Base-by-base conservation (phyloP, 2,113 vertebrate genomes). In the Perccottus glenii region DNA sequence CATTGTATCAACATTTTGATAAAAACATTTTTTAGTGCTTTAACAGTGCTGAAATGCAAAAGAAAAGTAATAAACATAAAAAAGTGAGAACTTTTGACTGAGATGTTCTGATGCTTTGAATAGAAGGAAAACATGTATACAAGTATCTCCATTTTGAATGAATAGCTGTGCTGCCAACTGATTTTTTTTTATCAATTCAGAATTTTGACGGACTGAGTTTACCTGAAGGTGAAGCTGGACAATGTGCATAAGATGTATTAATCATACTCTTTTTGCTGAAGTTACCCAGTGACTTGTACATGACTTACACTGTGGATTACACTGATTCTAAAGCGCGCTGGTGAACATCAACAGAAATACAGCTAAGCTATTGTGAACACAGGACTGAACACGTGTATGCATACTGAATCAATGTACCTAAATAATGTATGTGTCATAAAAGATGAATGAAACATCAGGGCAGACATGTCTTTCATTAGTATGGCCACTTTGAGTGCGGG, bases 381-480 rank as follows among this genome's bases (percentile, higher is more conserved):
- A 47, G 36, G 76, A 16, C 32, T 70, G 67, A 73, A 87, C 84
- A 88, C 73, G 85, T 84, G 81, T 89, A 78, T 86, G 90, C 89
- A 88, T 85, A 84, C 85, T 56, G 85, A 88, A 92, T 91, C 88
- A 83, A 92, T 88, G 80, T 61, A 81, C 83, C 82, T 92, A 60
- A 91, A 93, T 92, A 84, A 92, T 93, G 91, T 80, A 92, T 76
- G 70, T 63, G 86, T 89, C 80, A 88, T 88, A 76, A 82, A 87
- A 88, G 83, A 89, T 88, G 76, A 87, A 86, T 90, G 85, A 91
- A 87, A 89, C 82, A 92, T 89, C 77, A 85, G 78, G 47, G 64
- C 82, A 85, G 85, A 86, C 82, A 67, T 70, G 79, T 81, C 88
- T 92, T 89, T 93, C 90, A 92, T 92, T 91, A 90, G 81, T 38